phyloP scores from a whole-genome alignment of 2,113 vertebrate genomes.

The Microcebus ravelobensis region DNA sequence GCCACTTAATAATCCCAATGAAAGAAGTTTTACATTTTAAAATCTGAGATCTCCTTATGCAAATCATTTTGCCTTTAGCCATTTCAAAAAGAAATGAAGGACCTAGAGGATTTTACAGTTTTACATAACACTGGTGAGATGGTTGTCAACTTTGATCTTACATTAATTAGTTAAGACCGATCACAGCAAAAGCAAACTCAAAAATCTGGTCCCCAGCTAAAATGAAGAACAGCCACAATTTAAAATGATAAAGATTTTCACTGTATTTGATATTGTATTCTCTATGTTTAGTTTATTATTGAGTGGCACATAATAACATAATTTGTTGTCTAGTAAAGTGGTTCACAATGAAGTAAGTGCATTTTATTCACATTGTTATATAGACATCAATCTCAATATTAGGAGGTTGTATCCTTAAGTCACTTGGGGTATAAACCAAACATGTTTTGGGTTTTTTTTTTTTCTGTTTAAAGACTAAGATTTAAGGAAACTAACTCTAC shows the following conservation, averaged over 20 bases:
- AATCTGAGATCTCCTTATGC: slow-evolving; percentile 84
- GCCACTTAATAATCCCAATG: slow-evolving; percentile 69
- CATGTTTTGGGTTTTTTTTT: neutral
- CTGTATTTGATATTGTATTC: slow-evolving; percentile 72
- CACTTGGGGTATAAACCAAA: neutral
- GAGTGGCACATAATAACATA: slow-evolving; percentile 30
- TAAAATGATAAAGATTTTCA: slow-evolving; percentile 66
- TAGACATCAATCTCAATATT: slow-evolving; percentile 52
- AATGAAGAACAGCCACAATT: slow-evolving; percentile 38
- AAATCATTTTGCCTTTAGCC: slow-evolving; percentile 88
- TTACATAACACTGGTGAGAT: slow-evolving; percentile 82
- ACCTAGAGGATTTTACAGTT: slow-evolving; percentile 82
- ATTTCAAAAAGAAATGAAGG: slow-evolving; percentile 85
- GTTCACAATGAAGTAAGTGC: slow-evolving; percentile 47
- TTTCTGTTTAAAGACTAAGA: slow-evolving; percentile 16
- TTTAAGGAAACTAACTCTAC: neutral
- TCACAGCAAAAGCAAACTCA: slow-evolving; percentile 80
- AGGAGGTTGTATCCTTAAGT: neutral
- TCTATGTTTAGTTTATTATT: slow-evolving; percentile 54
- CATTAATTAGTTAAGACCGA: slow-evolving; percentile 87
- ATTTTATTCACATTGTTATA: neutral
- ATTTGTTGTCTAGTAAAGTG: slow-evolving; percentile 56
- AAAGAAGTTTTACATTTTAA: slow-evolving; percentile 84
- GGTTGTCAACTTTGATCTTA: slow-evolving; percentile 86
- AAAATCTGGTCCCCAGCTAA: slow-evolving; percentile 79